Conservation (phyloP, 2,797 vertebrate genomes). For the Myripristis jacobus region DNA sequence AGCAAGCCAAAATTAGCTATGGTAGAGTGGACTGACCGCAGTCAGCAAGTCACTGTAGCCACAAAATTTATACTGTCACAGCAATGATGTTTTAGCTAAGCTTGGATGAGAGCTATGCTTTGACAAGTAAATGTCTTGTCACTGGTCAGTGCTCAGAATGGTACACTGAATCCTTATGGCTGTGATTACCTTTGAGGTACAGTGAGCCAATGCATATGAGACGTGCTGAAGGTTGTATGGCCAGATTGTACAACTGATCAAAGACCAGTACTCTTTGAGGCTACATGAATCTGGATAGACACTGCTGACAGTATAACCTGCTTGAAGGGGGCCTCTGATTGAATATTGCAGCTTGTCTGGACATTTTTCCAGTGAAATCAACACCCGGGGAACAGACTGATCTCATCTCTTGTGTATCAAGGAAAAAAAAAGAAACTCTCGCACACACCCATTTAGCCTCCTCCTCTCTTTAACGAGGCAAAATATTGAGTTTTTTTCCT, state of each 20-base stretch:
- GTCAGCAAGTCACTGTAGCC: neutral
- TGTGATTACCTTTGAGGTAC: neutral
- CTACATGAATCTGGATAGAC: neutral
- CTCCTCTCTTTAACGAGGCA: slow-evolving; percentile 9
- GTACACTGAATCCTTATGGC: slow-evolving; percentile 11
- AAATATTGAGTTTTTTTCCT: neutral
- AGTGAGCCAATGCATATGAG: neutral
- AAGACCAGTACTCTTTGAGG: slow-evolving; percentile 6
- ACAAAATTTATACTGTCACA: slow-evolving; percentile 7
- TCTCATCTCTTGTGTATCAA: neutral
- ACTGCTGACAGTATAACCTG: neutral
- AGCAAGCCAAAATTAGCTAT: slow-evolving; percentile 10
- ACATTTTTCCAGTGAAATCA: neutral
- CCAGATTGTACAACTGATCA: neutral
- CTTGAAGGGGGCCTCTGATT: neutral
- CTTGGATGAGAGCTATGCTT: slow-evolving; percentile 11
- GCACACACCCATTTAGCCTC: neutral
- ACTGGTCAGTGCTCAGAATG: neutral
- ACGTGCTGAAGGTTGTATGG: neutral
- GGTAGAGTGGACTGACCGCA: neutral
- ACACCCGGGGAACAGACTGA: neutral
- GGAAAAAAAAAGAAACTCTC: neutral
- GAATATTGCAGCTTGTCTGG: neutral
- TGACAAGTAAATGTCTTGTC: neutral
- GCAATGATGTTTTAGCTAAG: slow-evolving; percentile 11